These are phyloP conservation scores for Adela reaumurella DNA, from an alignment of 2,888 invertebrate genomes.

Conservation along the genomic window DNA sequence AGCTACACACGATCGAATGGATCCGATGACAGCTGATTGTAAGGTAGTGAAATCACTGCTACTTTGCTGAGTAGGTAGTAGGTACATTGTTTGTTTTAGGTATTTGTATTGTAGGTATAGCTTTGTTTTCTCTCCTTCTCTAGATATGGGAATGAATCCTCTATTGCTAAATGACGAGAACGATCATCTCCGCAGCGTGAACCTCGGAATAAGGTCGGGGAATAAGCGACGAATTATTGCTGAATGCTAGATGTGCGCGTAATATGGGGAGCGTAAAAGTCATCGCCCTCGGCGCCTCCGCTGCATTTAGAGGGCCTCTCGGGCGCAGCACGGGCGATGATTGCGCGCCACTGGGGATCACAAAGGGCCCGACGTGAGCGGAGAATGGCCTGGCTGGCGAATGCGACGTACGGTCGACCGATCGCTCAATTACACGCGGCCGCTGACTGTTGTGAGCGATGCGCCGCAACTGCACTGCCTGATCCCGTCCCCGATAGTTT, in stretches of 20 bases:
- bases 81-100: not conserved
- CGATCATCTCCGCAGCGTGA: slow-evolving; percentile 4
- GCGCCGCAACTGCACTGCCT: too few species aligned
- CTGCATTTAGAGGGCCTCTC: slow-evolving; percentile 3
- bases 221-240: not conserved
- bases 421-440: not conserved
- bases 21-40: too few species aligned
- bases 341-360: not conserved
- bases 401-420: not conserved
- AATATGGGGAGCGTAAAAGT: not conserved
- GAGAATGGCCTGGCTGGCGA: not conserved
- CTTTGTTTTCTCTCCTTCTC: not conserved
- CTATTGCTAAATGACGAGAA: not conserved
- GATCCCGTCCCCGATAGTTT: too few species aligned
- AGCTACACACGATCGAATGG: too few species aligned
- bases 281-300: not conserved
- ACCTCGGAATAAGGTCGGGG: slow-evolving; percentile 3
- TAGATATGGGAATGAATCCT: not conserved
- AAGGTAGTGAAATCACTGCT: too few species aligned
- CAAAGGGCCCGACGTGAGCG: not conserved
- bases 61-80: too few species aligned
- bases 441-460: not conserved
- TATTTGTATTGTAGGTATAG: not conserved
- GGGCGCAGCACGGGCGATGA: not conserved
- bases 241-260: not conserved